Evolutionary conservation across 2,113 vertebrate genomes (phyloP), one percentile per base, ranked within the genome.

Genomic region (Albula glossodonta): DNA sequence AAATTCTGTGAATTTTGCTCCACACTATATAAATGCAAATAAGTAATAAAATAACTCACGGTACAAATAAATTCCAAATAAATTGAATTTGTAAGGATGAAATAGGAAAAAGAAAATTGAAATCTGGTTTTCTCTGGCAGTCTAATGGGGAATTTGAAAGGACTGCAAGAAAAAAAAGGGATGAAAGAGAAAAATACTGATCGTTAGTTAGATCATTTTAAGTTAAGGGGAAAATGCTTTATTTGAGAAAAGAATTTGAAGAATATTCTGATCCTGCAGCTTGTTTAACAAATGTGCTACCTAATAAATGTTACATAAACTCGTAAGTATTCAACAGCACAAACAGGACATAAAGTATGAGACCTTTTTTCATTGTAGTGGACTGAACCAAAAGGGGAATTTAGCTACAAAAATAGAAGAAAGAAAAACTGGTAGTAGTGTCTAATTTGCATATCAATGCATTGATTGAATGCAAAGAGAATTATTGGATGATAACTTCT

Each of bases 11-110:
- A 83, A 87, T 79, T 85, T 85, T 56, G 52, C 56, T 63, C 57
- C 53, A 78, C 50, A 50, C 87, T 82, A 88, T 90, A 86, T 89
- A 90, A 90, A 90, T 88, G 86, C 80, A 90, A 93, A 92, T 89
- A 89, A 90, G 89, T 90, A 86, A 87, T 88, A 88, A 89, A 86
- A 94, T 91, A 88, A 88, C 87, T 88, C 74, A 50, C 74, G 31
- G 49, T 84, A 79, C 78, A 88, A 90, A 82, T 86, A 87, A 83
- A 87, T 19, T 66, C 53, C 81, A 87, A 88, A 90, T 83, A 74
- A 87, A 88, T 84, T 83, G 81, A 88, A 87, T 88, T 66, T 84
- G 85, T 79, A 83, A 77, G 31, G 51, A 79, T 17, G 51, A 70
- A 86, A 60, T 66, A 82, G 50, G 81, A 87, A 87, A 86, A 81